Evolutionary conservation across 2,888 invertebrate genomes (phyloP), one percentile per base, ranked within the genome.

Genomic region (Craniophora ligustri): DNA sequence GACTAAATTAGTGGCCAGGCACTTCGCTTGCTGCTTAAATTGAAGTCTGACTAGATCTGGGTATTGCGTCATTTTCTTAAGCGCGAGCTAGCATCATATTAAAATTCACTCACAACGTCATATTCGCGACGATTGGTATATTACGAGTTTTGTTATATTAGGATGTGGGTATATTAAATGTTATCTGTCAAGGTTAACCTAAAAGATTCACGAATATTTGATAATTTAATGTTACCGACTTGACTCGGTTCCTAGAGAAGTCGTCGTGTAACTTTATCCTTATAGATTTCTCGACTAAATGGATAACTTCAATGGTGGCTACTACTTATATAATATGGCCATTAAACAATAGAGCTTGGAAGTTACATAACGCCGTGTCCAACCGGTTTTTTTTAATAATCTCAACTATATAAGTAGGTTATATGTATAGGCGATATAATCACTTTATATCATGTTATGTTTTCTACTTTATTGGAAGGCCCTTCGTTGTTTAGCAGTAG

Each of bases 11-110:
- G 73, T 68, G 61, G 59, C 50, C 48, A 62, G 59, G 60, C 47
- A 69, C 58, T 55, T 57, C 69, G 57, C 48, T 75, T 71, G 65
- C 61, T 71, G 65, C 61, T 68, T 69, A 63, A 67, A 68, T 77
- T 60, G 68, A 67, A 70, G 63, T 68, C 69, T 62, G 73, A 73
- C 76, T 74, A 76, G 73, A 78, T 79, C 62, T 75, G 72, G 59
- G 56, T 71, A 79, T 85, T 84, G 76, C 85, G 81, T 85, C 84
- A 85, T 76, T 47, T 57, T 67, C 47, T 44, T 50, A 41, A 78
- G 64, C 67, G 66, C 62, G 73, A 74, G 65, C 72, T 54, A 70
- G 63, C 47, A 69, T 62, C 54, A 67, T 76, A 77, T 81, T 79
- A 75, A 75, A 76, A 78, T 77, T 74, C 70, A 71, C 67, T 69